Evolutionary conservation across 2,797 vertebrate genomes (phyloP), one percentile per base, ranked within the genome.

Genomic region (Haliaeetus vocifer): DNA sequence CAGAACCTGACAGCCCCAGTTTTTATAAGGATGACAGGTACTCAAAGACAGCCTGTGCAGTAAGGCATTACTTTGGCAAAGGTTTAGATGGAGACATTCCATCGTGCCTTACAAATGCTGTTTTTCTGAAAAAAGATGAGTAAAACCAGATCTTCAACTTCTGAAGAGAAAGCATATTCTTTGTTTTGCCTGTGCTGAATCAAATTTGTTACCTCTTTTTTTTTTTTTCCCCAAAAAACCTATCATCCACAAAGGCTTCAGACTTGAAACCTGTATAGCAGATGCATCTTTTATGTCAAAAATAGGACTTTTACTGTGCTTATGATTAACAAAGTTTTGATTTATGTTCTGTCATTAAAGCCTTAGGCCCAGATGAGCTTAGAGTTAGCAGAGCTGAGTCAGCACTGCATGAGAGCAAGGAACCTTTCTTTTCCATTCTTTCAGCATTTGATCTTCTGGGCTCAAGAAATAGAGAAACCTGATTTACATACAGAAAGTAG

Each of bases 151-250:
- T 38, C 26, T 38, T 75, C 18, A 44, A 0, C 3, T 13, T 50
- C 33, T 58, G 35, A 59, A 47, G 19, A 50, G 23, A 84, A 92
- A 33, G 3, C 2, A 28, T 35, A 42, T 53, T 71, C 37, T n/a
- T 94, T 79, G 7, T 17, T 86, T 91, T 66, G 4, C 21, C 9
- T 33, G 10, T 56, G n/a, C 5, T 56, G 3, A 90, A 83, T 22
- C 4, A 63, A 85, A 85, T 81, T 40, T 71, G 15, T 20, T 15
- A 29, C 5, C 3, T 13, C 4, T 25, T 22, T 11, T n/a, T 25
- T 16, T 16, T 20, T 20, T 7, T 21, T 3, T 0, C 3, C 3
- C 11, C 1, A 1, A 1, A 47, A 42, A 75, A 37, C 1, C 1
- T 28, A 31, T 25, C 0, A 0, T 19, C 18, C 42, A 25, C 13